Conservation (phyloP, 2,113 vertebrate genomes). For the Oriolus oriolus region DNA sequence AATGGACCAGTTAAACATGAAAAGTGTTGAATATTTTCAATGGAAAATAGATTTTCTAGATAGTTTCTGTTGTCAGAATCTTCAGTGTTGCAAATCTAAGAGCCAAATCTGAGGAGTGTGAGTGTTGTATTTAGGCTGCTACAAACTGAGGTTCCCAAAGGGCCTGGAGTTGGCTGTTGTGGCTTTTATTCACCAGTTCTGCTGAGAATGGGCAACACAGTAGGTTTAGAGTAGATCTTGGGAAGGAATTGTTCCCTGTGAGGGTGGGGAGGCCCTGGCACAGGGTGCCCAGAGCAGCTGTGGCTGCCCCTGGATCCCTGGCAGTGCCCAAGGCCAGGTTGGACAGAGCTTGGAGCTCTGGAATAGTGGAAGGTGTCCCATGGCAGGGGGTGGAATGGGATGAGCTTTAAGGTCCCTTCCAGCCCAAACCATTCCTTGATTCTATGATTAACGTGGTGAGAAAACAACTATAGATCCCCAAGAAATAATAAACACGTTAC, state of each 20-base stretch:
- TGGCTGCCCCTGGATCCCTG: not conserved
- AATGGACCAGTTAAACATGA: not conserved
- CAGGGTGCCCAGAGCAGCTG: not conserved
- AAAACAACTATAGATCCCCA: not conserved
- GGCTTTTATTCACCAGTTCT: not conserved
- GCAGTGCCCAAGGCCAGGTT: rapidly evolving
- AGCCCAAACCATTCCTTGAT: not conserved
- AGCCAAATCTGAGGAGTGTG: not conserved
- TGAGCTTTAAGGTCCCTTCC: not conserved
- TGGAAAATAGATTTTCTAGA: not conserved
- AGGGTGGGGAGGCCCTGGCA: not conserved
- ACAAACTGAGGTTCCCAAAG: not conserved
- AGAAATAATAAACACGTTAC: not conserved
- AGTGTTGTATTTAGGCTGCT: not conserved
- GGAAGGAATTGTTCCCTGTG: not conserved
- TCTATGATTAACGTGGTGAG: not conserved
- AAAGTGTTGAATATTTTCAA: not conserved
- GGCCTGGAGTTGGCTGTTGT: not conserved
- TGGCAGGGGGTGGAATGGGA: no score
- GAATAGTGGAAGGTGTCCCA: not conserved
- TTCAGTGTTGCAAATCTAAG: not conserved
- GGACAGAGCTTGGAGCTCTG: not conserved
- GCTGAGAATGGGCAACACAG: not conserved
- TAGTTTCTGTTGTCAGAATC: not conserved
- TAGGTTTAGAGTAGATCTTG: not conserved